phyloP scores from a whole-genome alignment of 2,113 vertebrate genomes.

The Willisornis vidua region DNA sequence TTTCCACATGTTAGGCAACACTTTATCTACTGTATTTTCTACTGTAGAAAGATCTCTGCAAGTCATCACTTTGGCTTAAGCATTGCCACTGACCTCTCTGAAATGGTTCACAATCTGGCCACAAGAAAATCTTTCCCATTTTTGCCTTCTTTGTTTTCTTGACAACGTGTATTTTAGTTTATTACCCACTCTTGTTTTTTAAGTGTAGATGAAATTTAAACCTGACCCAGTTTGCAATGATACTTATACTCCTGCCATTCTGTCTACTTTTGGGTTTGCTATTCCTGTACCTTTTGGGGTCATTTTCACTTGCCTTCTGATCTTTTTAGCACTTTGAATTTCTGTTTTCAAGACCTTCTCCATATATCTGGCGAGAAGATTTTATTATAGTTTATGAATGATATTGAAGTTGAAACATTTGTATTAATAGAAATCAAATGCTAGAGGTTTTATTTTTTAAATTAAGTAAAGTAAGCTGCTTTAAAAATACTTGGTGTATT shows the following conservation, averaged over 20 bases:
- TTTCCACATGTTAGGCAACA: neutral
- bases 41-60: neutral
- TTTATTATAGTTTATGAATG: neutral
- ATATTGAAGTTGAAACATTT: neutral
- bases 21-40: neutral
- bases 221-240: neutral
- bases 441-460: no score
- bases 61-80: neutral
- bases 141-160: neutral
- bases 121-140: fast-evolving
- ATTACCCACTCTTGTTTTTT: neutral
- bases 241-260: neutral
- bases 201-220: neutral
- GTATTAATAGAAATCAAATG: neutral
- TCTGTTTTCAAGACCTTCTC: neutral
- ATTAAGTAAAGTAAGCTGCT: neutral
- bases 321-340: neutral
- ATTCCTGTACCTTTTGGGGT: neutral
- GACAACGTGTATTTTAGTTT: neutral
- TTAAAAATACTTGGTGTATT: neutral
- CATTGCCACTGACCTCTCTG: neutral
- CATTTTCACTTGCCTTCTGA: neutral
- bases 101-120: neutral
- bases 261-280: neutral
- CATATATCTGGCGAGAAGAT: neutral